phyloP scores from a whole-genome alignment of 2,888 invertebrate genomes.

The Geotrupes spiniger region DNA sequence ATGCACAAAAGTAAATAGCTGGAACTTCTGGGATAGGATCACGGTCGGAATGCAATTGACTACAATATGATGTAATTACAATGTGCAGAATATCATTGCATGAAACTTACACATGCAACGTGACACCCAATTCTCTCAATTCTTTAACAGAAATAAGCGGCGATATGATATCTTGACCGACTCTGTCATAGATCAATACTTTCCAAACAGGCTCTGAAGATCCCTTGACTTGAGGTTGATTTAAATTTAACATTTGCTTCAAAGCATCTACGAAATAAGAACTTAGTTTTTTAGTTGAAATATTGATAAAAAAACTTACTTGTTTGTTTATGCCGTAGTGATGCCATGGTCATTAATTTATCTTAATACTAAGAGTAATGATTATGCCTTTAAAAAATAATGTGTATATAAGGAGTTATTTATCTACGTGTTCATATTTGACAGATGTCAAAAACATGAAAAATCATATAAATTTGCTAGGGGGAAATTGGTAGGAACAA shows the following conservation, averaged over 20 bases:
- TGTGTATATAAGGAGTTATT: constrained; percentile 3
- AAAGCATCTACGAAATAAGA: constrained; percentile 69
- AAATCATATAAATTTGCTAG: not conserved
- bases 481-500: not conserved
- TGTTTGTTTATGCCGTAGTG: constrained; percentile 69
- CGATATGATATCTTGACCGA: constrained; percentile 97
- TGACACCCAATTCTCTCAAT: constrained; percentile 92
- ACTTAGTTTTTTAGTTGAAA: constrained; percentile 34
- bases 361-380: too few species aligned
- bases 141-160: constrained; percentile 95
- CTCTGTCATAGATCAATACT: constrained; percentile 91
- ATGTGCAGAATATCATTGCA: too few species aligned
- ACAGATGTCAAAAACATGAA: constrained; percentile 6
- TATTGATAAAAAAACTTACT: constrained; percentile 52
- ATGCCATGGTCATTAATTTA: constrained; percentile 54
- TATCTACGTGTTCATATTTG: constrained; percentile 21
- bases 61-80: constrained; percentile 43
- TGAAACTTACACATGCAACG: constrained; percentile 93
- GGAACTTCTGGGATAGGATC: constrained; percentile 98
- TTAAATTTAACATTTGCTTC: constrained; percentile 94
- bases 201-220: constrained; percentile 93
- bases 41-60: constrained; percentile 82
- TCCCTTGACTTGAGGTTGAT: constrained; percentile 74
- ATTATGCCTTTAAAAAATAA: too few species aligned
- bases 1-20: constrained; percentile 96